phyloP scores from a whole-genome alignment of 2,888 invertebrate species.

The Mesochorus sp. region DNA sequence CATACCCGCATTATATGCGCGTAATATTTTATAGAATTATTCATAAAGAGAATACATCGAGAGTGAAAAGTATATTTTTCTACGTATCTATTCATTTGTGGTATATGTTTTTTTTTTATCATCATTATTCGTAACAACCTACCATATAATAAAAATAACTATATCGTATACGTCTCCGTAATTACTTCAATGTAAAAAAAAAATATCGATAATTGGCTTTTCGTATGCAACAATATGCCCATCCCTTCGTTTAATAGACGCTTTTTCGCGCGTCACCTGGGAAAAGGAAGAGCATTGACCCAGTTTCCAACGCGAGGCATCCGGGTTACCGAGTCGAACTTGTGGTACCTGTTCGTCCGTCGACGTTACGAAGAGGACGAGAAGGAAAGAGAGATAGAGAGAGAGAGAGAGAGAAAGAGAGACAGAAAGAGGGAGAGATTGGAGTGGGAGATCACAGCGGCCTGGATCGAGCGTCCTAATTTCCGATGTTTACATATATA shows the following conservation, averaged over 20 bases:
- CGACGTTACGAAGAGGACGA: slow-evolving; percentile 60
- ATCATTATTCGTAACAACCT: too few relatives aligned
- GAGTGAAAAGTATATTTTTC: too few relatives aligned
- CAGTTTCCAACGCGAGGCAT: slow-evolving; percentile 67
- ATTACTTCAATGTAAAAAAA: too few relatives aligned
- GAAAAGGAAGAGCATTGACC: slow-evolving; percentile 75
- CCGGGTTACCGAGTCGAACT: slow-evolving; percentile 52
- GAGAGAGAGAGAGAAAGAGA: slow-evolving; percentile 3
- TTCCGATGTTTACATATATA: slow-evolving; percentile 63
- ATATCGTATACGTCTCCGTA: too few relatives aligned
- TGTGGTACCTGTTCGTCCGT: slow-evolving; percentile 50
- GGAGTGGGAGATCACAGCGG: slow-evolving; percentile 60
- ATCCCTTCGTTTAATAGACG: too few relatives aligned
- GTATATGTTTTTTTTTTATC: too few relatives aligned
- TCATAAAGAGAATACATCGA: too few relatives aligned
- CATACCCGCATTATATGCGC: not conserved
- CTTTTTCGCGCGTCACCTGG: not conserved
- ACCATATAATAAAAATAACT: too few relatives aligned
- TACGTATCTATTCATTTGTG: too few relatives aligned
- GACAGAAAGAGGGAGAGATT: slow-evolving; percentile 48
- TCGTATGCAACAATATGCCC: too few relatives aligned
- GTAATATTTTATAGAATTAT: not conserved
- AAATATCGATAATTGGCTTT: too few relatives aligned
- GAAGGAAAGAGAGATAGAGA: slow-evolving; percentile 26
- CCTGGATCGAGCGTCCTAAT: slow-evolving; percentile 81